Conservation (phyloP, 2,888 invertebrate genomes). For the Peribatodes rhomboidaria region DNA sequence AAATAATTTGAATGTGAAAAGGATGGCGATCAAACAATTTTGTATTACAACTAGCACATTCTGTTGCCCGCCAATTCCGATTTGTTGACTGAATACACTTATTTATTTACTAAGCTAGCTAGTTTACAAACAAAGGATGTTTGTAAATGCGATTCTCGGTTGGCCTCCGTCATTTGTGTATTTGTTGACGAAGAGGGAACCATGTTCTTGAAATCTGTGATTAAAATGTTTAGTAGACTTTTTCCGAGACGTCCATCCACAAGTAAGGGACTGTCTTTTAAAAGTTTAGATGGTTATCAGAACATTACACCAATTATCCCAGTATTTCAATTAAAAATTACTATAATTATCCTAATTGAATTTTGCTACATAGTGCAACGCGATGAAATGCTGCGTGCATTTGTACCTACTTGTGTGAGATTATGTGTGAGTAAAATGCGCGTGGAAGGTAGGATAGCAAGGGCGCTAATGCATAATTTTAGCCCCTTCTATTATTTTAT, state of each 20-base stretch:
- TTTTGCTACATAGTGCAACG: no score
- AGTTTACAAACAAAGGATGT: conserved; percentile 21
- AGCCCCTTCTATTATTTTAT: no score
- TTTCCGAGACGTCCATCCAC: background rate
- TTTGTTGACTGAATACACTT: background rate
- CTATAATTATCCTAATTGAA: no score
- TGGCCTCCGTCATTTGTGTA: background rate
- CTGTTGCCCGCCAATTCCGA: background rate
- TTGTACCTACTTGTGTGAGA: no score
- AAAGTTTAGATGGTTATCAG: no score
- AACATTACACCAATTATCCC: no score
- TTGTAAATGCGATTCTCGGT: conserved; percentile 3
- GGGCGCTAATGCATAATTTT: no score
- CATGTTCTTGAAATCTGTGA: conserved; percentile 7
- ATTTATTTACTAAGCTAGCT: conserved; percentile 3
- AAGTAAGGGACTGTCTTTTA: conserved; percentile 13
- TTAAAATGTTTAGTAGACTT: conserved; percentile 3
- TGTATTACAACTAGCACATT: background rate
- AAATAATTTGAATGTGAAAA: no score
- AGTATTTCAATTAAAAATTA: no score
- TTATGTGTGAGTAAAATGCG: no score
- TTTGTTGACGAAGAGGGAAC: background rate
- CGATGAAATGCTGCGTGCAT: no score
- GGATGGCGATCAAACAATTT: background rate
- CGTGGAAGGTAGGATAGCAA: no score